Evolutionary conservation across 2,888 invertebrate species (phyloP).

Genomic region (Orthosia gracilis): DNA sequence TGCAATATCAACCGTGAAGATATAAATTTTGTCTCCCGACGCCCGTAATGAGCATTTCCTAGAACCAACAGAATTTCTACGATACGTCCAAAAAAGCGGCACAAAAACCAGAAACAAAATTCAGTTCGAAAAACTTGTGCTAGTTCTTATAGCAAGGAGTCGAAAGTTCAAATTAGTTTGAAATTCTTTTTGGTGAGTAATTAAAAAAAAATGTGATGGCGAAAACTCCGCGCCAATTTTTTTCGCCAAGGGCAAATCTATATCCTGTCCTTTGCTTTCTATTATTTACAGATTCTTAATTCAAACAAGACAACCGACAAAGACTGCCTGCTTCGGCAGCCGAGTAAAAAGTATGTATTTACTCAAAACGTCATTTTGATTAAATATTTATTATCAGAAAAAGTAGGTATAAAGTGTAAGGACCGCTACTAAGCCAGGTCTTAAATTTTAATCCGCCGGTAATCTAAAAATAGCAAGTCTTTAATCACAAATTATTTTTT

Average conservation of each 20-base stretch:
- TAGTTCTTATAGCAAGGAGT: conserved; percentile 21
- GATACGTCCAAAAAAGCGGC: conserved; percentile 72
- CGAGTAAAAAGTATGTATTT: neutral
- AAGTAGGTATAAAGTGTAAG: neutral
- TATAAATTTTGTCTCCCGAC: conserved; percentile 61
- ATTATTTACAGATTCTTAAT: conserved; percentile 7
- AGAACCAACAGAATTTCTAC: conserved; percentile 76
- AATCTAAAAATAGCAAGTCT: conserved; percentile 36
- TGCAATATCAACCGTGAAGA: conserved; percentile 42
- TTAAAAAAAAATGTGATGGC: conserved; percentile 7
- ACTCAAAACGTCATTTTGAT: neutral
- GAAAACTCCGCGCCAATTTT: conserved; percentile 45
- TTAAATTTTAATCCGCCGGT: conserved; percentile 39
- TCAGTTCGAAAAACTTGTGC: neutral
- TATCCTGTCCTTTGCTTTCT: conserved; percentile 25
- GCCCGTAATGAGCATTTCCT: conserved; percentile 80
- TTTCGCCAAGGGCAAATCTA: conserved; percentile 26
- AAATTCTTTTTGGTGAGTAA: neutral
- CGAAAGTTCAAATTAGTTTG: conserved; percentile 34
- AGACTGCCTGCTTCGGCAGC: too few species aligned
- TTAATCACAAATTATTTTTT: neutral
- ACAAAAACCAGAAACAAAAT: conserved; percentile 63
- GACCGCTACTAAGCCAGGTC: conserved; percentile 17
- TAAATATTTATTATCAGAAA: conserved; percentile 18
- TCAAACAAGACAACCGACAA: neutral